These are phyloP conservation scores for Percopsis omiscomaycus DNA, from an alignment of 2,797 vertebrate genomes.

Conservation along the genomic window DNA sequence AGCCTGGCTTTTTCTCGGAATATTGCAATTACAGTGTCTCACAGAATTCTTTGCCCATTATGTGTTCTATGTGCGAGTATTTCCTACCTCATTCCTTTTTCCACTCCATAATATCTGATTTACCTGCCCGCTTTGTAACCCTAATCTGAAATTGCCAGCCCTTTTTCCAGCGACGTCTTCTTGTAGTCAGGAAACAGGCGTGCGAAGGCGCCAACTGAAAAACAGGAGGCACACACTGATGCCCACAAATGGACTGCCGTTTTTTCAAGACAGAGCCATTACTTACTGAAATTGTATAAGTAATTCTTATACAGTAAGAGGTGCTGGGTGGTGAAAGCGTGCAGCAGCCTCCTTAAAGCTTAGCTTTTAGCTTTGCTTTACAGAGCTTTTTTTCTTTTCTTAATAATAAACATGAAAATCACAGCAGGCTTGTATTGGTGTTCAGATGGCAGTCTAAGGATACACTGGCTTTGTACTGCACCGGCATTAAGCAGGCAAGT, in stretches of 20 bases:
- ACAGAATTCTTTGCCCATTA: conserved; percentile 1
- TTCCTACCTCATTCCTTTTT: background rate
- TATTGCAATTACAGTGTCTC: conserved; percentile 11
- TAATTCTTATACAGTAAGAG: conserved; percentile 24
- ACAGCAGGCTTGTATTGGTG: background rate
- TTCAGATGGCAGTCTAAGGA: background rate
- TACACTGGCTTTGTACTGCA: background rate
- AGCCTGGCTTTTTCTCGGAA: conserved; percentile 7
- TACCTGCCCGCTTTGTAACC: conserved; percentile 9
- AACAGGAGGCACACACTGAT: background rate
- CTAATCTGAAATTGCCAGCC: conserved; percentile 50
- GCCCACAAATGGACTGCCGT: conserved; percentile 3
- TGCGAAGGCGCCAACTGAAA: conserved; percentile 22
- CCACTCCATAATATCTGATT: conserved; percentile 18
- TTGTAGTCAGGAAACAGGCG: conserved; percentile 27
- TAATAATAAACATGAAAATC: background rate
- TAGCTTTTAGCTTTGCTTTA: background rate
- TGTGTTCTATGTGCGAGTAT: conserved; percentile 13
- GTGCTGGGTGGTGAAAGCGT: background rate
- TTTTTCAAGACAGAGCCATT: conserved; percentile 28
- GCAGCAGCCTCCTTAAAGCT: background rate
- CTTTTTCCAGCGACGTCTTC: conserved; percentile 40
- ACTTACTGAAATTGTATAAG: conserved; percentile 46
- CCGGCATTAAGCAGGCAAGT: conserved; percentile 1
- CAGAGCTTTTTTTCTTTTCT: background rate